phyloP scores from a whole-genome alignment of 2,888 invertebrate species.

The Himalopsyche japonica region DNA sequence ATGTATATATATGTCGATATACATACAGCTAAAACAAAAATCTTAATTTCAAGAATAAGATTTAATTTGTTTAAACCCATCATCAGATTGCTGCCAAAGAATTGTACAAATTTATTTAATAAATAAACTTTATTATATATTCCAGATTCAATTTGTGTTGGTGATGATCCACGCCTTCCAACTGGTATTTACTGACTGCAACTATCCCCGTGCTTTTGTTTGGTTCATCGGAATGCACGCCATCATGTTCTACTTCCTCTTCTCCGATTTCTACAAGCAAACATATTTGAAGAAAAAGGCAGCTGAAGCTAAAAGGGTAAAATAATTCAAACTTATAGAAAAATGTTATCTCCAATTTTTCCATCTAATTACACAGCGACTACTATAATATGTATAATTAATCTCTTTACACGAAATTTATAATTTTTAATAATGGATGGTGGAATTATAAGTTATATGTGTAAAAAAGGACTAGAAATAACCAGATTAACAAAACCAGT shows the following conservation, averaged over 20 bases:
- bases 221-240: conserved; percentile 94
- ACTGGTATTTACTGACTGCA: conserved; percentile 84
- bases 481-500: too few species aligned
- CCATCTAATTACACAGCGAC: too few species aligned
- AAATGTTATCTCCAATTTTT: not conserved
- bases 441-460: too few species aligned
- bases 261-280: conserved; percentile 88
- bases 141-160: conserved; percentile 80
- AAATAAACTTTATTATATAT: conserved; percentile 37
- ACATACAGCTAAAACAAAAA: too few species aligned
- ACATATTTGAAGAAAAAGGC: conserved; percentile 62
- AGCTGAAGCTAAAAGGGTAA: conserved; percentile 37
- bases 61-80: too few species aligned
- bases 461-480: too few species aligned
- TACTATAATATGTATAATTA: too few species aligned
- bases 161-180: conserved; percentile 91
- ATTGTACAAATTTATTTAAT: not conserved
- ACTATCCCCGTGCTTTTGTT: conserved; percentile 85
- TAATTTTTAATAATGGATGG: not conserved
- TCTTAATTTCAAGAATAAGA: too few species aligned
- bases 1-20: too few species aligned
- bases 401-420: too few species aligned
- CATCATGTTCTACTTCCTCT: conserved; percentile 89
- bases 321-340: not conserved
- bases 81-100: too few species aligned